These are phyloP conservation scores for Chaetura pelagica DNA, from an alignment of 2,113 vertebrate species.

Conservation along the genomic window DNA sequence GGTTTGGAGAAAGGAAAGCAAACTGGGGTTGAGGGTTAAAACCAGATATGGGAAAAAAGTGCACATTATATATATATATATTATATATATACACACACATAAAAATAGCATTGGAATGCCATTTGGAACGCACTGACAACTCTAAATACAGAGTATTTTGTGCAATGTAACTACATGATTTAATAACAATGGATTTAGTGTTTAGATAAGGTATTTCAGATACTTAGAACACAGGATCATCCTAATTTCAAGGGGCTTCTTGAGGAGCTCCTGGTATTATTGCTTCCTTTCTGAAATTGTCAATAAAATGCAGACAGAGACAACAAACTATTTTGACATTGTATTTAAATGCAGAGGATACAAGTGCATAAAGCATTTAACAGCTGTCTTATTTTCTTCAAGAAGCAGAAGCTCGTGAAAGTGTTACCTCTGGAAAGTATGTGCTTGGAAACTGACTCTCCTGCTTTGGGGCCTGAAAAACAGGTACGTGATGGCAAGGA, in stretches of 20 bases:
- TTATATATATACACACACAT: background rate
- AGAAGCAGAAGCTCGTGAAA: constrained; percentile 98
- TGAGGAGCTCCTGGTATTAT: background rate
- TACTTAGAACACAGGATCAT: background rate
- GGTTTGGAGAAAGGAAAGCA: background rate
- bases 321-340: background rate
- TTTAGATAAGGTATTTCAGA: background rate
- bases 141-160: background rate
- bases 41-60: background rate
- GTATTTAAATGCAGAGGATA: background rate
- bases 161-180: background rate
- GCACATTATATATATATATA: too few species aligned
- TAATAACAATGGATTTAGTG: background rate
- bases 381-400: constrained; percentile 71
- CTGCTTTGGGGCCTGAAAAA: constrained; percentile 92
- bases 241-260: background rate
- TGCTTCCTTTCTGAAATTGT: background rate
- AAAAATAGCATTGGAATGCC: background rate
- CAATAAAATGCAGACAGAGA: background rate
- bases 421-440: constrained; percentile 91
- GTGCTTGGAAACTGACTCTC: constrained; percentile 95
- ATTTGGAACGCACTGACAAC: background rate
- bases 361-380: background rate
- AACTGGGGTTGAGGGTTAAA: background rate
- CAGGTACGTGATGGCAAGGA: constrained; percentile 77